Percentiles rank a stretch among this genome's conserved stretches.
These are phyloP conservation scores for Acanthopleura granulata DNA, from an alignment of 2,888 invertebrate species.

Conservation along the genomic window DNA sequence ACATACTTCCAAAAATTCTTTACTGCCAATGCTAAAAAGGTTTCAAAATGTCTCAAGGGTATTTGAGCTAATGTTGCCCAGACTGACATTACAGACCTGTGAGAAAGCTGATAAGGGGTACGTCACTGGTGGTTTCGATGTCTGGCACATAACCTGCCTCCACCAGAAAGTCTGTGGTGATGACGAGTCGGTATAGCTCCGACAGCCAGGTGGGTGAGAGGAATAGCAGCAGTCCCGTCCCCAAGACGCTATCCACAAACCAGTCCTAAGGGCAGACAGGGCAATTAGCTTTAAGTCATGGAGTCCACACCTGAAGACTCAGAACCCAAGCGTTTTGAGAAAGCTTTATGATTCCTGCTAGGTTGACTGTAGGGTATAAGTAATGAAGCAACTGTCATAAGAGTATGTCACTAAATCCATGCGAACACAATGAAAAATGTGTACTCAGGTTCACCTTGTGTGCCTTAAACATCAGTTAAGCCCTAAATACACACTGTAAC, in stretches of 20 bases:
- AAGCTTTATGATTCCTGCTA: too few relatives aligned
- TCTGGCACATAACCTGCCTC: constrained; percentile 73
- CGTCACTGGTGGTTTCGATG: constrained; percentile 71
- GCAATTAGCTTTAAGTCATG: background rate
- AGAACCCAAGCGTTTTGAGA: too few relatives aligned
- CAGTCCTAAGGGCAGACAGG: constrained; percentile 76
- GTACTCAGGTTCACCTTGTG: too few relatives aligned
- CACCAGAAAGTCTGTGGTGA: constrained; percentile 81
- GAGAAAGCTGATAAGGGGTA: constrained; percentile 80
- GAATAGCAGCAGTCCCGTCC: constrained; percentile 92
- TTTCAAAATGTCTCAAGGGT: background rate
- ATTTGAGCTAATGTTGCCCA: background rate
- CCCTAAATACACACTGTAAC: too few relatives aligned
- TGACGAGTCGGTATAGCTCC: constrained; percentile 89
- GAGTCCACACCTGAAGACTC: too few relatives aligned
- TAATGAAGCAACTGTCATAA: too few relatives aligned
- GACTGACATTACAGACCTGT: constrained; percentile 74
- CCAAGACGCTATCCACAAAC: constrained; percentile 92
- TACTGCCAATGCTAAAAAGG: too few relatives aligned
- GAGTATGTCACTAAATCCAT: too few relatives aligned
- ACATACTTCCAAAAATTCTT: too few relatives aligned
- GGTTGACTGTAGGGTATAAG: too few relatives aligned
- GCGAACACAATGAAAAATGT: too few relatives aligned
- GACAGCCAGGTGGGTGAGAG: constrained; percentile 93
- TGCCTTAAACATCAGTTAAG: too few relatives aligned